phyloP scores from a whole-genome alignment of 35 echinoderm and acorn worm species.

The Nesometra sesokonis region DNA sequence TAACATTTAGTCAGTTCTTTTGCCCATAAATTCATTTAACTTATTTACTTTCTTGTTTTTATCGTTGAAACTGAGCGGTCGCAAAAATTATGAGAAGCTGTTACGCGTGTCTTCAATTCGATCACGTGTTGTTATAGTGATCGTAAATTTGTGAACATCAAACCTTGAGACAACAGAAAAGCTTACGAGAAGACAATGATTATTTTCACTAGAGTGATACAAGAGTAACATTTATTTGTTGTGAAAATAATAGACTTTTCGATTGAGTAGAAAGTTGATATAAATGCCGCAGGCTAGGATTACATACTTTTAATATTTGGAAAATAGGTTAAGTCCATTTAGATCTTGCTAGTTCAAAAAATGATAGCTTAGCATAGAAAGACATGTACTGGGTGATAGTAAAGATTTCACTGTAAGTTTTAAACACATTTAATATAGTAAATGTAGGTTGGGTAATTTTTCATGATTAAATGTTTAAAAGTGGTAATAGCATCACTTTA shows the following conservation, averaged over 20 bases:
- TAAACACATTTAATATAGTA: neutral
- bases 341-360: neutral
- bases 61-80: neutral
- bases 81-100: neutral
- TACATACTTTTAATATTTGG: neutral
- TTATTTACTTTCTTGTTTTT: neutral
- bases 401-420: neutral
- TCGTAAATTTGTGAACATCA: neutral
- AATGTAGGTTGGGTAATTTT: neutral
- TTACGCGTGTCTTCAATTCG: neutral
- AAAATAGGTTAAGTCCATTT: neutral
- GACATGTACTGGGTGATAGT: neutral
- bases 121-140: neutral
- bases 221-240: neutral
- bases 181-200: neutral
- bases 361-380: neutral
- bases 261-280: neutral
- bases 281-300: neutral
- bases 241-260: neutral
- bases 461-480: neutral
- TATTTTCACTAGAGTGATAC: neutral
- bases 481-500: too few species aligned
- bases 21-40: neutral
- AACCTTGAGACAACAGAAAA: neutral
- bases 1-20: neutral